Evolutionary conservation across 2,888 invertebrate genomes (phyloP), one percentile per base, ranked within the genome.

Genomic region (Nezara viridula): DNA sequence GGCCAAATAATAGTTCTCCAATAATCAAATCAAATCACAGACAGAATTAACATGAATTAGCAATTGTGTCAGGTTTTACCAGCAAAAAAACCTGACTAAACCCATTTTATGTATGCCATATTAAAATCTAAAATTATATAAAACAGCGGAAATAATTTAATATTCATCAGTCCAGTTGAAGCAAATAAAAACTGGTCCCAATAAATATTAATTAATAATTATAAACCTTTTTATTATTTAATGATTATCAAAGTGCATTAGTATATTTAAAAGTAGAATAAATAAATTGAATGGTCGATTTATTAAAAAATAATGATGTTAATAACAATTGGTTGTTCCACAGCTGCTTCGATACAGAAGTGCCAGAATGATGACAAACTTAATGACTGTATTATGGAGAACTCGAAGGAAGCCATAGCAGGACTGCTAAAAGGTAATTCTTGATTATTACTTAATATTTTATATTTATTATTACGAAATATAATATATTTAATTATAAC

Each of bases 381-480:
- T 12, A 81, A 81, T 81, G 81, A 81, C 10, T 81, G 81, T 81
- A 81, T 81, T 44, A 24, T 81, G 44, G 44, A 81, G 24, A 77
- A 40, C 21, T 77, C 77, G 6, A 77, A 40, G 12, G 77, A 81
- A 81, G 44, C 81, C 2, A 81, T 81, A 40, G 14, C 40, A n/a
- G 81, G 44, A 44, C 81, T 81, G 24, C 12, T 81, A 12, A 81
- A 81, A 81, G 81, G 81, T 81, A 10, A 81, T 81, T 81, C 2
- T 10, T 21, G 7, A 44, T 44, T 81, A 44, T 77, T 19, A 2
- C 3, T 14, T 37, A 37, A 12, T 12, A 55, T 14, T 4, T 50
- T 21, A 4, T 21, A 50, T 12, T 55, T 7, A 55, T 44, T 44
- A 44, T 10, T 44, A 44, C 10, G 10, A n/a, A n/a, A n/a, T n/a